Conservation (phyloP, 2,888 invertebrate species). For the Arge pagana region DNA sequence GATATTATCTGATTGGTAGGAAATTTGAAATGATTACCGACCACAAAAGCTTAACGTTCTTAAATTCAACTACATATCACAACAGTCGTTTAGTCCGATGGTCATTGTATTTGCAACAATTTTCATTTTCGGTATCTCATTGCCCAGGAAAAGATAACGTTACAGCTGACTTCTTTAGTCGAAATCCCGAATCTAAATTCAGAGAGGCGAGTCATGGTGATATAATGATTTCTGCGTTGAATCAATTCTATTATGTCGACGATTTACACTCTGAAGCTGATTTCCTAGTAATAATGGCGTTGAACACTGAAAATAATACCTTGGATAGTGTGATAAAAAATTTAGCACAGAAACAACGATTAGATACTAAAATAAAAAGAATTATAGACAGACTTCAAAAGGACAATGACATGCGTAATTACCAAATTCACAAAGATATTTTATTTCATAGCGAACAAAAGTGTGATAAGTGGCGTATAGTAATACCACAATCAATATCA, state of each 20-base stretch:
- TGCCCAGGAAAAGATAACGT: constrained; percentile 4
- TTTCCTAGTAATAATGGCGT: neutral
- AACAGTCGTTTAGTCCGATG: constrained; percentile 35
- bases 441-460: neutral
- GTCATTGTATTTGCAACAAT: constrained; percentile 25
- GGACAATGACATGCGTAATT: neutral
- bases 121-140: neutral
- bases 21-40: constrained; percentile 35
- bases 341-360: constrained; percentile 1
- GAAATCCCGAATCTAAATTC: constrained; percentile 23
- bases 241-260: neutral
- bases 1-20: constrained; percentile 33
- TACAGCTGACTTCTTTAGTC: constrained; percentile 32
- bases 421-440: neutral
- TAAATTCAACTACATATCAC: constrained; percentile 34
- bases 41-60: constrained; percentile 35
- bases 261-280: neutral
- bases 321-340: neutral
- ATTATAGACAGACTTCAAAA: neutral
- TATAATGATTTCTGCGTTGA: neutral
- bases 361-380: neutral
- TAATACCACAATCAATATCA: neutral
- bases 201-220: neutral
- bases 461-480: neutral
- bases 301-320: no score